Evolutionary conservation across 1,140 invertebrate genomes (phyloP), one percentile per base, ranked within the genome.

Genomic region (Drosophila pallidifrons): DNA sequence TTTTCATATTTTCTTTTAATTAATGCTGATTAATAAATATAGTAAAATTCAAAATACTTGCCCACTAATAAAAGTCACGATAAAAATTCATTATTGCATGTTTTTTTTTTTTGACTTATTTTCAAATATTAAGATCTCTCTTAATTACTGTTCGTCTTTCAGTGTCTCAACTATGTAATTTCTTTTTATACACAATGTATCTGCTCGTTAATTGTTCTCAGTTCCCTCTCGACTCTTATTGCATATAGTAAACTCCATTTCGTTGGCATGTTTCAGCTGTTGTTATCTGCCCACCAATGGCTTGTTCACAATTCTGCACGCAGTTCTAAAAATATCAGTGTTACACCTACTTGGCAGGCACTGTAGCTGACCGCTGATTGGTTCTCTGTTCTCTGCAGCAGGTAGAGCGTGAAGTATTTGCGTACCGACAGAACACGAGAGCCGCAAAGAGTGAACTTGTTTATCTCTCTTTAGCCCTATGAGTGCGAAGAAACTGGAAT

Each of bases 341-440:
- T 8, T 43, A 28, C 35, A 59, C 8, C 15, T 15, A 66, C 35
- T 72, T 43, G n/a, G 41, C 60, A n/a, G 32, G 28, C 49, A 47
- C 25, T 57, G 66, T 30, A 30, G 72, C 51, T 43, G 58, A 0
- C 5, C 8, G 58, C 60, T 65, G 67, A 75, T 75, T 75, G 73
- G 73, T 54, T 13, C 52, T 25, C 20, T 25, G 15, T 30, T 28
- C 59, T 25, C 5, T 2, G 7, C 32, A 20, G 30, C 60, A 75
- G 73, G 73, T 75, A 75, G 68, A 65, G 68, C 73, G 72, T 75
- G 32, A 75, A 70, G 15, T 43, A 51, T 70, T 75, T 63, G 72
- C 72, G 15, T 68, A 61, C 57, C 57, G 47, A 11, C 20, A 16
- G 13, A 28, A 51, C 3, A 13, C 16, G 41, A 43, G 11, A 43